phyloP scores from a whole-genome alignment of 2,888 invertebrate species.

The Serrognathus titanus region DNA sequence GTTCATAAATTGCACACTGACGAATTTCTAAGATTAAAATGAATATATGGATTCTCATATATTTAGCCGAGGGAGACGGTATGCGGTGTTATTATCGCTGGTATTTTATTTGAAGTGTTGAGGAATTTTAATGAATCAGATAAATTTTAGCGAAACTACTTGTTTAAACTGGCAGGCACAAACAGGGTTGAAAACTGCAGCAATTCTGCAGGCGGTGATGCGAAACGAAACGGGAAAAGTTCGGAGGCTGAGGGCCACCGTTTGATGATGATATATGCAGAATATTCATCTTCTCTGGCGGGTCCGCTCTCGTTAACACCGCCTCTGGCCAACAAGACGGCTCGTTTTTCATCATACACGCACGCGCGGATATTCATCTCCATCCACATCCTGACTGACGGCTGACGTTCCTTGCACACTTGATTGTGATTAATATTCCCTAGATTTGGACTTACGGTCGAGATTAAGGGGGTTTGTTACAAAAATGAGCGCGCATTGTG shows the following conservation, averaged over 20 bases:
- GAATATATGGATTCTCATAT: no score
- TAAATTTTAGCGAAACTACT: no score
- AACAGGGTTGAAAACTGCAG: conserved; percentile 4
- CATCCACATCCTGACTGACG: conserved; percentile 26
- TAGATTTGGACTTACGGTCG: conserved; percentile 38
- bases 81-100: no score
- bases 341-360: conserved; percentile 43
- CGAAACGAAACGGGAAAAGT: conserved; percentile 20
- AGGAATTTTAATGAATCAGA: no score
- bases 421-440: conserved; percentile 44
- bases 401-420: conserved; percentile 26
- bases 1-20: no score
- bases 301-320: conserved; percentile 39
- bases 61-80: no score
- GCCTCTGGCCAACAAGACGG: conserved; percentile 38
- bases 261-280: conserved; percentile 34
- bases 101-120: no score
- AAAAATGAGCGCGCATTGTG: conserved; percentile 28
- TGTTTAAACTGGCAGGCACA: conserved; percentile 1
- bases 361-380: conserved; percentile 36
- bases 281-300: conserved; percentile 33
- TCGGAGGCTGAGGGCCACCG: conserved; percentile 14
- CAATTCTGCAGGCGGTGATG: conserved; percentile 16
- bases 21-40: no score
- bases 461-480: conserved; percentile 34